Base-by-base conservation (phyloP, 1,140 invertebrate genomes). In the Homalodisca vitripennis region DNA sequence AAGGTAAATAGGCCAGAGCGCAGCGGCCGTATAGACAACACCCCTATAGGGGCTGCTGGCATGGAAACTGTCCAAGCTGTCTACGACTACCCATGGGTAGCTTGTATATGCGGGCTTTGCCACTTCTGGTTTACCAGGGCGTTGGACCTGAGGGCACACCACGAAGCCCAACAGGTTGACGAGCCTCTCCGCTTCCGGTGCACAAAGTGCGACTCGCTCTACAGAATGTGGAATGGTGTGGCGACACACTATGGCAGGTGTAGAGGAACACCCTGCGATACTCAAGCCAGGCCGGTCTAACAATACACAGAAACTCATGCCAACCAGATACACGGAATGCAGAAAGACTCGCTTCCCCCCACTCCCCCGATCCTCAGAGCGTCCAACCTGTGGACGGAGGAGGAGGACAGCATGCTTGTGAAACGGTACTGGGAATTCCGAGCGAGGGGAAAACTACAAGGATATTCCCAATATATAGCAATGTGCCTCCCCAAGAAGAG, bases 1-100 rank as follows among this genome's bases (percentile, higher is more conserved):
- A n/a, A n/a, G n/a, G n/a, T n/a, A n/a, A n/a, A n/a, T n/a, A n/a
- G n/a, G n/a, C n/a, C n/a, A n/a, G 48, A 51, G 48, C 3, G n/a
- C 48, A 10, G 3, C 2, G 48, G n/a, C 48, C 3, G 3, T 20
- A 22, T 22, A 12, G 48, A 51, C 48, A 51, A 51, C 48, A 20
- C 48, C 48, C 48, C 48, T 51, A 3, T 3, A 20, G 48, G 48
- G 48, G 48, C n/a, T 51, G 48, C 48, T 51, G n/a, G n/a, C n/a
- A n/a, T n/a, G n/a, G n/a, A n/a, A n/a, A n/a, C n/a, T n/a, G n/a
- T n/a, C n/a, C n/a, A n/a, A n/a, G n/a, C n/a, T n/a, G n/a, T 51
- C n/a, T 51, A 51, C 48, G 14, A 14, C 3, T 51, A 51, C 48
- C 48, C 48, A 20, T 51, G 48, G 48, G 48, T 20, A 20, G 48